Evolutionary conservation across 1,140 invertebrate genomes (phyloP), one percentile per base, ranked within the genome.

Genomic region (Macrocentrus cingulum): DNA sequence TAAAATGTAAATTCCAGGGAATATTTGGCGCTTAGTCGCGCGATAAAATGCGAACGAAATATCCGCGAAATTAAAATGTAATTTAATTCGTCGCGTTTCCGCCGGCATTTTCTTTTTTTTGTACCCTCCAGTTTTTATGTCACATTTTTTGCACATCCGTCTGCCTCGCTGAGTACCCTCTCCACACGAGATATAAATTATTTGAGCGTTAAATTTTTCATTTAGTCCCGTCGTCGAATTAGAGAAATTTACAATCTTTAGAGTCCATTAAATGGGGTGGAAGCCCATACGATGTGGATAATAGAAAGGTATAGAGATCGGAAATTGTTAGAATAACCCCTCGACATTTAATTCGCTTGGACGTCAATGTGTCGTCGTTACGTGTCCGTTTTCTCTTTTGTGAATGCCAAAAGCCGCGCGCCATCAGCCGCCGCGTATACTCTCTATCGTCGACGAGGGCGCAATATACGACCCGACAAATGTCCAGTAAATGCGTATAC

Each of bases 61-160:
- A 67, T 65, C 68, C 66, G 67, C 71, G 75, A 75, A 77, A 77
- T 77, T 75, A 77, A 77, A 77, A 75, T 66, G 75, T 77, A 74
- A 77, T 77, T 77, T 75, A 74, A 76, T 76, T 74, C 68, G 39
- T 58, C 22, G 18, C 53, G 22, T 42, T 51, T 41, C 22, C 36
- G 19, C 19, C 13, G 16, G 9, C 11, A 46, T 9, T 48, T 56
- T 56, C 39, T 48, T 56, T 25, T 55, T n/a, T n/a, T n/a, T n/a
- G n/a, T n/a, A n/a, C n/a, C n/a, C 23, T 11, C n/a, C 1, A 56
- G 19, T 56, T 56, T 37, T 52, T 45, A n/a, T 20, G 8, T 44
- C 18, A 44, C n/a, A 18, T 20, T 15, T 44, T 44, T 44, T 18
- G 8, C 22, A 8, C 18, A 44, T 19, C 41, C n/a, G 18, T 46